Percentiles rank a stretch among this genome's conserved stretches.
Evolutionary conservation across 2,888 invertebrate species (phyloP).

Genomic region (Drosophila paucipuncta): DNA sequence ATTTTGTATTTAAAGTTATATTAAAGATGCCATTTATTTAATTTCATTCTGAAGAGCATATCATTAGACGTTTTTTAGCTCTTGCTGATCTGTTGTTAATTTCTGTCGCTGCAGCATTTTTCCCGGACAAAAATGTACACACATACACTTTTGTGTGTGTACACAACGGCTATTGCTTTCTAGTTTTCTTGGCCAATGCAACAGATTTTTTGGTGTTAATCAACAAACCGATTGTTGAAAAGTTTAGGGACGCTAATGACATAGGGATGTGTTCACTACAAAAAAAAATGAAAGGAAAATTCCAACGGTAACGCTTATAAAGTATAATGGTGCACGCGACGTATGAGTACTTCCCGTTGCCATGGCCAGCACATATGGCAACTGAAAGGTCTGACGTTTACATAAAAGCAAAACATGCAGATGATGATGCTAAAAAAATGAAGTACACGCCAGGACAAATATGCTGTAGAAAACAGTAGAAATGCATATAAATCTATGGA

Average conservation of each 20-base stretch:
- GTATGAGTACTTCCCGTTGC: constrained; percentile 16
- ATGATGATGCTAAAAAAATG: constrained; percentile 13
- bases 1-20: not conserved
- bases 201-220: constrained; percentile 11
- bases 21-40: not conserved
- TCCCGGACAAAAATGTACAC: not conserved
- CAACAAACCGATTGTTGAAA: not conserved
- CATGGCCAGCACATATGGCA: not conserved
- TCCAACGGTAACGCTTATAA: constrained; percentile 43
- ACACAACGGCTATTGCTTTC: constrained; percentile 31
- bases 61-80: not conserved
- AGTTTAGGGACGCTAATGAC: not conserved
- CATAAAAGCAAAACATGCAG: constrained; percentile 14
- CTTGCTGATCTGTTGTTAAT: not conserved
- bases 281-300: constrained; percentile 2
- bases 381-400: constrained; percentile 5
- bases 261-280: not conserved
- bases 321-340: constrained; percentile 29
- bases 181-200: constrained; percentile 25
- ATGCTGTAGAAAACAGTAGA: not conserved
- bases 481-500: not conserved
- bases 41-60: constrained; percentile 2
- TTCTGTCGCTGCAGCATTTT: constrained; percentile 14
- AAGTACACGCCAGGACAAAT: not conserved
- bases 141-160: constrained; percentile 1